Base-by-base conservation (phyloP, 53 echinoderm and acorn worm genomes). In the Apostichopus leukothele region DNA sequence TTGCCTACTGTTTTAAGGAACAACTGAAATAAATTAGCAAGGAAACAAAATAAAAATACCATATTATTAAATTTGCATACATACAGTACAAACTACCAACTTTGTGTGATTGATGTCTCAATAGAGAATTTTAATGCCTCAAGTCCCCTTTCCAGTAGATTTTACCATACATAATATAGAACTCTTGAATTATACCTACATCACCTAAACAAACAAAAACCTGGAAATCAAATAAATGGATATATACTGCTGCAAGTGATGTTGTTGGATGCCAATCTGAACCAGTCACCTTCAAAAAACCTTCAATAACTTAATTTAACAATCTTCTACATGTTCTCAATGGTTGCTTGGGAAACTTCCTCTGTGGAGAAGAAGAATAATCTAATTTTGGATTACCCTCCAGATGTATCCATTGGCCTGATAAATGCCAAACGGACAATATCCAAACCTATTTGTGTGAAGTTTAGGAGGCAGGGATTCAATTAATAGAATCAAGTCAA, bases 401-500 rank as follows among this genome's bases (percentile, higher is more conserved):
- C 81, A 81, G 81, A 81, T 81, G 81, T 81, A 59, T 52, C 81
- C 55, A 81, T 22, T 59, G 59, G 81, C 81, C 52, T 81, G 81
- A 18, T 81, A 81, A 53, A 81, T 59, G 55, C 59, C 13, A 51
- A 54, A 81, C 13, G 59, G 55, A 54, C 23, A 57, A 54, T 54
- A 16, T 59, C 11, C 22, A 54, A 81, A 59, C 22, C 18, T 81
- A 59, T 81, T 81, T 81, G 59, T 54, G 52, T 81, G 59, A 81
- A 59, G 59, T 81, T 79, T 6, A 22, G 22, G 81, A 59, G 21
- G 81, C 7, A 22, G 54, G 55, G 51, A 81, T 81, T 59, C 59
- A 81, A 81, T 81, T 54, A 52, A 54, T n/a, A 11, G 20, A 4
- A 59, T 54, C 59, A 21, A 81, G 23, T 54, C 81, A 54, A 77